Evolutionary conservation across 2,888 invertebrate species (phyloP).

Genomic region (Drosophila mulleri): DNA sequence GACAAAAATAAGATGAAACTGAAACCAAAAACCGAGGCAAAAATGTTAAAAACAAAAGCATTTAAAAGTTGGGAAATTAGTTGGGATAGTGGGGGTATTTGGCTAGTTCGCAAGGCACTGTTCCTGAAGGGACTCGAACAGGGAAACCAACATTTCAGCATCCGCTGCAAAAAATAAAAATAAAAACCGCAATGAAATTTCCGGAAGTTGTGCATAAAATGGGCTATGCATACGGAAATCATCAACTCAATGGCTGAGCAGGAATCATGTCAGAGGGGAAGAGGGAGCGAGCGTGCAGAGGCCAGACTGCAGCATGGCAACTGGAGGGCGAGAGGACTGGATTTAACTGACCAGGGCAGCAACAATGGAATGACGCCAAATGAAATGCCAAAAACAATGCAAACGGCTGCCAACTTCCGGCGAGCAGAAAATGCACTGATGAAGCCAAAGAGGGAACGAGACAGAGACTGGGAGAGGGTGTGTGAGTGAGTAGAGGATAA

Average conservation of each 20-base stretch:
- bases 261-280: constrained; percentile 46
- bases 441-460: constrained; percentile 10
- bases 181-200: constrained; percentile 79
- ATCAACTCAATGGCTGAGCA: constrained; percentile 82
- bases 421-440: constrained; percentile 45
- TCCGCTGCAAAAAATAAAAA: constrained; percentile 56
- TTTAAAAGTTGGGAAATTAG: constrained; percentile 29
- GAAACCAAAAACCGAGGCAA: constrained; percentile 9
- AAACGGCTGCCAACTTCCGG: constrained; percentile 81
- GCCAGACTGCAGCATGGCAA: neutral
- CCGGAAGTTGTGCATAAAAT: constrained; percentile 83
- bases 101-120: constrained; percentile 3
- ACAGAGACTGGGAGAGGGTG: neutral
- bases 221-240: constrained; percentile 84
- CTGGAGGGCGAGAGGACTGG: neutral
- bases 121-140: constrained; percentile 12
- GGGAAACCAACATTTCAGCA: constrained; percentile 48
- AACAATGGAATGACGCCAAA: constrained; percentile 70
- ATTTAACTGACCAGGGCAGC: constrained; percentile 52
- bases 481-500: neutral
- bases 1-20: neutral
- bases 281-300: neutral
- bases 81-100: neutral
- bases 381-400: constrained; percentile 76
- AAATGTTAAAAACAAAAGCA: constrained; percentile 30